Conservation (phyloP, 1,140 invertebrate genomes). For the Aphaenogaster rudis region DNA sequence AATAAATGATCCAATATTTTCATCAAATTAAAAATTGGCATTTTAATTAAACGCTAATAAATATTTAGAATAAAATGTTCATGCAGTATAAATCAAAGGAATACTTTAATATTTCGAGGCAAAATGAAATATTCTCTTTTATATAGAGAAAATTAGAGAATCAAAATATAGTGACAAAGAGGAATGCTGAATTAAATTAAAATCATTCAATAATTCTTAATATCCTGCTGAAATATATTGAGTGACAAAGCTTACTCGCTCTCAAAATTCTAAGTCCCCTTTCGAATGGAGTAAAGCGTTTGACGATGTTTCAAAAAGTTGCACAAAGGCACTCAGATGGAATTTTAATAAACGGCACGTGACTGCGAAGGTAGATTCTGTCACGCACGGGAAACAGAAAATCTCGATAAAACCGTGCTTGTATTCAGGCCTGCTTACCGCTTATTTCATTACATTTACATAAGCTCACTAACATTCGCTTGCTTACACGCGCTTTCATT, state of each 20-base stretch:
- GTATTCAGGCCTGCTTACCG: conserved; percentile 7
- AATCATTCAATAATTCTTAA: conserved; percentile 9
- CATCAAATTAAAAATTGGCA: neutral
- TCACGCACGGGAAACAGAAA: conserved; percentile 55
- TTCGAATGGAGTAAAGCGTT: conserved; percentile 8
- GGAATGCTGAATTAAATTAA: neutral
- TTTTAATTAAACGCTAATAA: conserved; percentile 9
- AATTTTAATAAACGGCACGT: conserved; percentile 62
- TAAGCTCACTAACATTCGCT: neutral
- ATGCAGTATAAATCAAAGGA: neutral
- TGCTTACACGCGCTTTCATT: neutral
- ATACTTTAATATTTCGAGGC: neutral
- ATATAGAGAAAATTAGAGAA: neutral
- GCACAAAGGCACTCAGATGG: conserved; percentile 22
- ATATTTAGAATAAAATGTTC: neutral
- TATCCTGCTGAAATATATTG: neutral
- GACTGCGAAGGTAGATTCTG: conserved; percentile 37
- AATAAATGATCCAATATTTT: neutral
- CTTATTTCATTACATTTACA: conserved; percentile 23
- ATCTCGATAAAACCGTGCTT: conserved; percentile 33
- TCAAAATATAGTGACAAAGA: neutral
- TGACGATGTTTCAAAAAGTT: conserved; percentile 48
- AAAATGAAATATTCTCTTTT: neutral
- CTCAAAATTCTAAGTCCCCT: conserved; percentile 20
- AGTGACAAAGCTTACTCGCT: neutral